Evolutionary conservation across 2,888 invertebrate species (phyloP), one percentile per base, ranked within the genome.

Genomic region (Melanostoma mellinum): DNA sequence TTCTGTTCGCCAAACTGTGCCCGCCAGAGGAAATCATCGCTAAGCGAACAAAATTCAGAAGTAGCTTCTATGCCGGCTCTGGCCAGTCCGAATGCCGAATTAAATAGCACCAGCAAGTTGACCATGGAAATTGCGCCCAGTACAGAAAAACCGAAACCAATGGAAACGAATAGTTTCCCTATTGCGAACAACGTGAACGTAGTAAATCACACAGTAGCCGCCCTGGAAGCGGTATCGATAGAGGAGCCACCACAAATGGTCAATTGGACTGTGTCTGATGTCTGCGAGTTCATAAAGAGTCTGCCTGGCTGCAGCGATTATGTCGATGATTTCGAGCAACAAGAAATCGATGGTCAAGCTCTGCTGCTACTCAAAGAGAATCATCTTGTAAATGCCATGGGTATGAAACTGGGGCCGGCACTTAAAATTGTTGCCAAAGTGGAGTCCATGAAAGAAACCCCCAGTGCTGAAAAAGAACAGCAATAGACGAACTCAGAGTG

Each of bases 301-400:
- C 93, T 98, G 76, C 97, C 97, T 0, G 98, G 98, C 0, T 98
- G 98, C 90, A 94, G 95, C 6, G 96, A 96, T 87, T 98, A 98
- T 89, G 98, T 98, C 0, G 98, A 98, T 88, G 98, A 98, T 89
- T 99, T 99, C 92, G 94, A 96, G 8, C 94, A 96, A 88, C 98
- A 99, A 91, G 98, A 98, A 91, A 98, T 99, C 87, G 99, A 99
- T 88, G 98, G 99, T 0, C 98, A 98, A 89, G 98, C 98, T 0
- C 92, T 99, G 79, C 93, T 98, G 92, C 92, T 99, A 68, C 94
- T 99, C 65, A 96, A 97, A 88, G 97, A 97, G 86, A 98, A 98
- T 88, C 98, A 99, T 91, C 93, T 99, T 38, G 98, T 98, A 92
- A 95, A 96, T 86, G 97, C 98, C 5, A 97, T 99, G 93, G 96